phyloP scores from a whole-genome alignment of 2,888 invertebrate genomes.

The Cephus nigrinus region DNA sequence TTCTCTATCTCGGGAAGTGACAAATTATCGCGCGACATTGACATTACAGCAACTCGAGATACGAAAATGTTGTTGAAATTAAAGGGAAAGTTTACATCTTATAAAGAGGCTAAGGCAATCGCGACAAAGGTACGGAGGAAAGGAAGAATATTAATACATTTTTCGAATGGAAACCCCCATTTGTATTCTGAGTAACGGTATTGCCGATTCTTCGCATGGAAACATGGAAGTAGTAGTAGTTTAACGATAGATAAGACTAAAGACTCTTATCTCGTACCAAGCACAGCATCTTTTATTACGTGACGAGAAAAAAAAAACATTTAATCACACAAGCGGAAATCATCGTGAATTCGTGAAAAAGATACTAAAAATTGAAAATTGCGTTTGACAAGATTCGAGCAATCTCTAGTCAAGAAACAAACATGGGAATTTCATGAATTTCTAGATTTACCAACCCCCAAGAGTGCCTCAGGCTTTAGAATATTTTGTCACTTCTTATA shows the following conservation, averaged over 20 bases:
- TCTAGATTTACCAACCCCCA: neutral
- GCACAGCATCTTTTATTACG: neutral
- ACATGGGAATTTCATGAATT: conserved; percentile 14
- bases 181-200: neutral
- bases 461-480: neutral
- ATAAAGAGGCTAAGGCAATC: neutral
- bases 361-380: neutral
- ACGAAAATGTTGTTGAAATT: neutral
- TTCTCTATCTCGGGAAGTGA: neutral
- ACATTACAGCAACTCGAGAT: conserved; percentile 1
- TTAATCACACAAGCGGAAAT: neutral
- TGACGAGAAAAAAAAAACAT: conserved; percentile 1
- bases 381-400: neutral
- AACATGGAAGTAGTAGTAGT: neutral
- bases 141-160: neutral
- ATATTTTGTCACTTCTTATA: neutral
- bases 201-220: neutral
- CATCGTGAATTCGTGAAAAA: conserved; percentile 17
- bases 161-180: neutral
- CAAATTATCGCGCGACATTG: conserved; percentile 22
- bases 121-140: neutral
- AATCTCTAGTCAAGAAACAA: neutral
- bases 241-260: neutral
- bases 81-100: neutral
- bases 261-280: neutral